Conservation (phyloP, 2,888 invertebrate species). For the Netelia inedita region DNA sequence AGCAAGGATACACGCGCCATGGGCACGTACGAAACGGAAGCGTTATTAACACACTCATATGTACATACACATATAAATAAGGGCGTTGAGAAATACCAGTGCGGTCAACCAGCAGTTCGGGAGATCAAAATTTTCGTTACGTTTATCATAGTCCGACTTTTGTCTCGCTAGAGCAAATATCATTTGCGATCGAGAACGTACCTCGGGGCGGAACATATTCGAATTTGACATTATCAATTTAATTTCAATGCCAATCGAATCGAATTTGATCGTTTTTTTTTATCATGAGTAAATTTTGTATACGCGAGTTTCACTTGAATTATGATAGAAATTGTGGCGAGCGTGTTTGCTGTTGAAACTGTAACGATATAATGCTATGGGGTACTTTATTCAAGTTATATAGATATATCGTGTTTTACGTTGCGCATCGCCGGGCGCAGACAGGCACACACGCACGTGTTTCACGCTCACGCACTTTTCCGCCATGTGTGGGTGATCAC, state of each 20-base stretch:
- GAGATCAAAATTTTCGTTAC: not conserved
- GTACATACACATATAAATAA: slow-evolving; percentile 3
- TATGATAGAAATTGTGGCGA: slow-evolving; percentile 15
- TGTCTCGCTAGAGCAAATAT: not conserved
- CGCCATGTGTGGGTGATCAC: slow-evolving; percentile 58
- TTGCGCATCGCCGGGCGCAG: slow-evolving; percentile 61
- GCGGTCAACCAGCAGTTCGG: not conserved
- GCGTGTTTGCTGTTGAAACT: not conserved
- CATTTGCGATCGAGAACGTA: not conserved
- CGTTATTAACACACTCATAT: slow-evolving; percentile 47
- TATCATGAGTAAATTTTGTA: not conserved
- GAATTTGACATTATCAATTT: not conserved
- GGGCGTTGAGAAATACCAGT: not conserved
- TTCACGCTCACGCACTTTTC: slow-evolving; percentile 61
- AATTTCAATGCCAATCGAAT: too few relatives aligned
- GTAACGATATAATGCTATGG: not conserved
- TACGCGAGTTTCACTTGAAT: slow-evolving; percentile 29
- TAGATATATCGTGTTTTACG: slow-evolving; percentile 29
- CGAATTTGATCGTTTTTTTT: too few relatives aligned
- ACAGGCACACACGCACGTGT: slow-evolving; percentile 60
- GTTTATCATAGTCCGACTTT: not conserved
- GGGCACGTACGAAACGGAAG: slow-evolving; percentile 76
- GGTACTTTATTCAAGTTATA: not conserved
- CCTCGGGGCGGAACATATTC: not conserved
- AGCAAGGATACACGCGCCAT: slow-evolving; percentile 82